Evolutionary conservation across 2,888 invertebrate species (phyloP), one percentile per base, ranked within the genome.

Genomic region (Lithophane socia): DNA sequence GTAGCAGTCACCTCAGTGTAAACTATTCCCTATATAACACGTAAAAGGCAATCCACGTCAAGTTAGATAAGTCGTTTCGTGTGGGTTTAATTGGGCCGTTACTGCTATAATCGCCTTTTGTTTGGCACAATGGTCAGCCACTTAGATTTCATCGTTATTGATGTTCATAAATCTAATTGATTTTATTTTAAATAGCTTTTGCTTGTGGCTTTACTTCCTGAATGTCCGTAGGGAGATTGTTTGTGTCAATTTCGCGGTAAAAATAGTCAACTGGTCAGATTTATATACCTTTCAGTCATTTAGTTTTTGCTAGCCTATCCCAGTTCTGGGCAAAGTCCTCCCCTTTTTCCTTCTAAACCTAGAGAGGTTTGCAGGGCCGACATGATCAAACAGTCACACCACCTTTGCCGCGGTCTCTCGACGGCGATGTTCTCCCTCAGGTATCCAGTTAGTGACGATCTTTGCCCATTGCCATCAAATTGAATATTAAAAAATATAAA

Each of bases 31-130:
- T 73, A 69, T 10, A 67, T 49, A 66, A 56, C 65, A 49, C 87
- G 12, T 82, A 87, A 73, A 86, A 83, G 87, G 87, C 66, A 69
- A 64, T 74, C 63, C 78, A 80, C 84, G 77, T 84, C 76, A 21
- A 74, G 60, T 76, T 80, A 80, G 80, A 74, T 76, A 81, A 77
- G 73, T 75, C 68, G 70, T 61, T 68, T 37, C 29, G 64, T 73
- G 74, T 86, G 83, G 83, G 86, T 75, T 78, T 85, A 65, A 83
- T 83, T 77, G 75, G 76, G 24, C 68, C 69, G 72, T 80, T 77
- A 82, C 58, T n/a, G 13, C 54, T 67, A 29, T 68, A 67, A 83
- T 76, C 77, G 80, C 70, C 80, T 85, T 83, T 85, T 85, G 86
- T 80, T 76, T 47, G 44, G 42, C 65, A 56, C 58, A 78, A 71